Conservation (phyloP, 1,140 invertebrate genomes). For the Araneus ventricosus region DNA sequence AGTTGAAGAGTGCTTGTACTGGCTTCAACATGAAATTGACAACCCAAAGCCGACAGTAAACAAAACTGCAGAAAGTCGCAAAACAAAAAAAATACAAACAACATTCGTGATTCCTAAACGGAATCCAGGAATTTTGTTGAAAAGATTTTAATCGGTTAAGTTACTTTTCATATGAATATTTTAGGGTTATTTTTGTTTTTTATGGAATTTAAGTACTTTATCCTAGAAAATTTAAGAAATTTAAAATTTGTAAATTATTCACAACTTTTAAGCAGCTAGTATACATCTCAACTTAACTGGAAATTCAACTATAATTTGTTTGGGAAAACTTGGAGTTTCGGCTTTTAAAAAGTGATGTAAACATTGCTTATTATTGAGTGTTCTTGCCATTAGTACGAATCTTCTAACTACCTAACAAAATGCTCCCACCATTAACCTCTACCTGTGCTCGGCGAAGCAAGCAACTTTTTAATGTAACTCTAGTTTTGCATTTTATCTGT, state of each 20-base stretch:
- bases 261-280: not conserved
- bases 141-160: too few species aligned
- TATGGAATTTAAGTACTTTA: not conserved
- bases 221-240: not conserved
- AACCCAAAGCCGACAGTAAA: constrained; percentile 36
- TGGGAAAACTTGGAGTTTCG: not conserved
- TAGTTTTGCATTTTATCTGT: not conserved
- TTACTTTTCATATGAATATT: too few species aligned
- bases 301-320: not conserved
- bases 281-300: not conserved
- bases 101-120: too few species aligned
- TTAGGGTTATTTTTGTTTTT: not conserved
- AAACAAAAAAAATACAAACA: not conserved
- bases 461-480: not conserved
- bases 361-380: not conserved
- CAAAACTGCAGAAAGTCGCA: constrained; percentile 13
- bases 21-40: constrained; percentile 33
- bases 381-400: not conserved
- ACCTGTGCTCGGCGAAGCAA: constrained; percentile 20
- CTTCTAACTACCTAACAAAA: not conserved
- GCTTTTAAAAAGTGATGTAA: constrained; percentile 24
- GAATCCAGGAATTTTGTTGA: too few species aligned
- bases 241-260: not conserved
- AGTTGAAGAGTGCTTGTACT: too few species aligned
- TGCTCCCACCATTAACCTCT: constrained; percentile 27